Evolutionary conservation across 2,888 invertebrate species (phyloP).

Genomic region (Papilio demoleus): DNA sequence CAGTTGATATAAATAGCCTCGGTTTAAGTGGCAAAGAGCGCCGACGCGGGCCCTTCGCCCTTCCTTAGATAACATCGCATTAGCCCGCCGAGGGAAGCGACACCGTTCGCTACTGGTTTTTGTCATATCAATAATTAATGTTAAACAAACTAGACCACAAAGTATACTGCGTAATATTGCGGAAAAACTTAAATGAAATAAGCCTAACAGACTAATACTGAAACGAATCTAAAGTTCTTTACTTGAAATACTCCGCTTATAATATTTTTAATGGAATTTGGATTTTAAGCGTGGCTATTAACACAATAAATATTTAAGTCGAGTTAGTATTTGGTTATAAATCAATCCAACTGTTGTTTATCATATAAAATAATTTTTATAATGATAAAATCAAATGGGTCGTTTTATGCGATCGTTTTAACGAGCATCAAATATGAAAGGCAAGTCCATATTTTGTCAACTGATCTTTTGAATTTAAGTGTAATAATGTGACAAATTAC

Average conservation of each 20-base stretch:
- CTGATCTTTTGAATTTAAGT: neutral
- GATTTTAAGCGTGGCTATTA: too few species aligned
- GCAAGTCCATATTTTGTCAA: neutral
- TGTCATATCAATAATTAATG: slow-evolving; percentile 62
- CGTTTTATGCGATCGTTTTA: neutral
- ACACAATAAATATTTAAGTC: too few species aligned
- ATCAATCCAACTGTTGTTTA: too few species aligned
- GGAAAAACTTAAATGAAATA: neutral
- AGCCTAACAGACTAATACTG: too few species aligned
- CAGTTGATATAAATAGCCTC: slow-evolving; percentile 76
- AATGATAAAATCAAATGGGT: too few species aligned
- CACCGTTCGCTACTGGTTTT: slow-evolving; percentile 76
- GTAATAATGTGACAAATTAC: slow-evolving; percentile 5
- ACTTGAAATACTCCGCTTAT: too few species aligned
- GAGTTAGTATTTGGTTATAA: too few species aligned
- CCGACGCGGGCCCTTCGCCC: slow-evolving; percentile 72
- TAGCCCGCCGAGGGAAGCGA: slow-evolving; percentile 71
- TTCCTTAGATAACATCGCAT: slow-evolving; percentile 77
- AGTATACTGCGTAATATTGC: slow-evolving; percentile 9
- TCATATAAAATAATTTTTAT: too few species aligned
- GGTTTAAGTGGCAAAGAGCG: slow-evolving; percentile 79
- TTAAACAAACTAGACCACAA: slow-evolving; percentile 23
- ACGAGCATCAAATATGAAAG: neutral
- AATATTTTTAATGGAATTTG: too few species aligned
- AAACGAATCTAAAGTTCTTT: too few species aligned